These are phyloP conservation scores for Phacellophora camtschatica DNA, from an alignment of 30 jellyfish, hydroid and myxozoan genomes.

Conservation along the genomic window DNA sequence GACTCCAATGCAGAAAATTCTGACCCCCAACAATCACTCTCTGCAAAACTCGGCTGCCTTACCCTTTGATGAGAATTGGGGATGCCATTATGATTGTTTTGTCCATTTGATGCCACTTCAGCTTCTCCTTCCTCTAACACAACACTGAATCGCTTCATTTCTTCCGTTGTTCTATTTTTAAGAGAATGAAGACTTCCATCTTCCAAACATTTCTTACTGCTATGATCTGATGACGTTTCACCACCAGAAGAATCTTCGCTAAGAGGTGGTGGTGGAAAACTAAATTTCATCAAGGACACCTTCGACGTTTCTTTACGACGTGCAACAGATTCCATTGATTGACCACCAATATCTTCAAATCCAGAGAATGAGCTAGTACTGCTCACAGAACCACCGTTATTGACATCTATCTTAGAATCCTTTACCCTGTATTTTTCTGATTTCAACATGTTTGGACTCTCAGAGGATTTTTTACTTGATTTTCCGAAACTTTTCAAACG, in stretches of 20 bases:
- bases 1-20: conserved; percentile 63
- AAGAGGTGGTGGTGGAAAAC: conserved; percentile 86
- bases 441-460: not conserved
- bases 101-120: not conserved
- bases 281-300: conserved; percentile 48
- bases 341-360: conserved; percentile 30
- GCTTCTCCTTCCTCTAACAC: conserved; percentile 26
- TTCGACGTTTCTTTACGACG: conserved; percentile 31
- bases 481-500: conserved; percentile 16
- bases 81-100: not conserved
- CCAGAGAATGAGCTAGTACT: conserved; percentile 52
- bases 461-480: not conserved
- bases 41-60: conserved; percentile 21
- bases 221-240: conserved; percentile 46
- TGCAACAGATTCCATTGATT: conserved; percentile 33
- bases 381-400: conserved; percentile 40
- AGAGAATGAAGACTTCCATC: not conserved
- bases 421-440: not conserved
- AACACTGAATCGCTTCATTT: conserved; percentile 15
- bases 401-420: too few species aligned
- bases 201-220: conserved; percentile 19
- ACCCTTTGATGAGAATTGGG: not conserved
- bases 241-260: conserved; percentile 51
- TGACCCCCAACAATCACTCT: conserved; percentile 84
- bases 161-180: not conserved